A percentile compares a stretch with the other conserved stretches of the same genome.
Conservation (phyloP, 2,797 vertebrate genomes). For the Chelidonichthys spinosus region DNA sequence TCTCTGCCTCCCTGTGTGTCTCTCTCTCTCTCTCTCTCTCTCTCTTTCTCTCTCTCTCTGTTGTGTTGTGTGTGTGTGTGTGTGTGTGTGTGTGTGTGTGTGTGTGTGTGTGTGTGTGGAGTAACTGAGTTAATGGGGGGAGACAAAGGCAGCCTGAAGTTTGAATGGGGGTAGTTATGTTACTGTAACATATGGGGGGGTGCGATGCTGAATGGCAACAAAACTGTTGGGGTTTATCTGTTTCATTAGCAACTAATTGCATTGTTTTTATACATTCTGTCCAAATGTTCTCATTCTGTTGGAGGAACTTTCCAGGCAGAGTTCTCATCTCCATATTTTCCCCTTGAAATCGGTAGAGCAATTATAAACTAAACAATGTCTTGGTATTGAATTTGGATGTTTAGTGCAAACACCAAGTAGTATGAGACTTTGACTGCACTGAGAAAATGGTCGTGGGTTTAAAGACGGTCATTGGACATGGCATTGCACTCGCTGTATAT, state of each 20-base stretch:
- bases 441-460: slow-evolving; percentile 13
- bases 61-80: slow-evolving; percentile 24
- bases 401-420: background rate
- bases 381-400: background rate
- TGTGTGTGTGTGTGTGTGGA: slow-evolving; percentile 30
- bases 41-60: too few relatives aligned
- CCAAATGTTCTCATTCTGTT: slow-evolving; percentile 34
- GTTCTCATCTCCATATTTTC: slow-evolving; percentile 13
- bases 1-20: slow-evolving; percentile 44
- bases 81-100: slow-evolving; percentile 16
- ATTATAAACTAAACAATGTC: slow-evolving; percentile 8
- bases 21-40: background rate
- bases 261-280: slow-evolving; percentile 47
- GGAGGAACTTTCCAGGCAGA: slow-evolving; percentile 19
- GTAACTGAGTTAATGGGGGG: slow-evolving; percentile 73
- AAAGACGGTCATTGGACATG: slow-evolving; percentile 9
- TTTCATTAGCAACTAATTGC: slow-evolving; percentile 72
- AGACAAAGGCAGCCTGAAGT: slow-evolving; percentile 69
- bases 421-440: background rate
- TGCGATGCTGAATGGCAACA: slow-evolving; percentile 62
- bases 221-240: slow-evolving; percentile 62
- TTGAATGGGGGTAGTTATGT: slow-evolving; percentile 62
- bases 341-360: slow-evolving; percentile 7
- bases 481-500: background rate
- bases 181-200: slow-evolving; percentile 77